Conservation (phyloP, 1,140 invertebrate species). For the Nasonia giraulti region DNA sequence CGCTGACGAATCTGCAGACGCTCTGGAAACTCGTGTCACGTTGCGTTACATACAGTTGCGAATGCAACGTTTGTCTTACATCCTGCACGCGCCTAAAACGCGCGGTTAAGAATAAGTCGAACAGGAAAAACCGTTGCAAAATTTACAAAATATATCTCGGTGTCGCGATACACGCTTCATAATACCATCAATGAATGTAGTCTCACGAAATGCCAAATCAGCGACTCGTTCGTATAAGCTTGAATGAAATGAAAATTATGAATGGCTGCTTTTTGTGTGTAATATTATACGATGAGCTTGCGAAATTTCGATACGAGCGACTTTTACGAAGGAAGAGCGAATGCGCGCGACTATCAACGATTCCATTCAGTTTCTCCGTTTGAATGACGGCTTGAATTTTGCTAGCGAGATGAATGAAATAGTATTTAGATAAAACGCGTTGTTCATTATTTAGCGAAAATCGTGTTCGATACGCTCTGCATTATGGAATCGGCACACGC, state of each 20-base stretch:
- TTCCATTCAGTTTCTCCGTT: not conserved
- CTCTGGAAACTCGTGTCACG: slow-evolving; percentile 45
- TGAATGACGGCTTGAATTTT: too few relatives aligned
- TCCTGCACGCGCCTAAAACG: slow-evolving; percentile 40
- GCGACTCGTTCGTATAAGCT: not conserved
- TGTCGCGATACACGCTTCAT: slow-evolving; percentile 33
- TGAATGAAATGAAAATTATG: slow-evolving; percentile 23
- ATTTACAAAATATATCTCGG: slow-evolving; percentile 26
- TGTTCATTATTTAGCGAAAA: too few relatives aligned
- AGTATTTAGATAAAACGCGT: too few relatives aligned
- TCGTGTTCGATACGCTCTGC: too few relatives aligned
- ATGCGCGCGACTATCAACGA: not conserved
- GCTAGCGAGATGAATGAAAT: too few relatives aligned
- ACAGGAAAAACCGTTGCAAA: slow-evolving; percentile 65
- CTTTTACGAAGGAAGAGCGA: too few relatives aligned
- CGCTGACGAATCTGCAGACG: slow-evolving; percentile 60
- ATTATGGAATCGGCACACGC: too few relatives aligned
- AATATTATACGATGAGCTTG: not conserved
- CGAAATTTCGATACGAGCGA: not conserved
- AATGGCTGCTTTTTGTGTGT: not conserved
- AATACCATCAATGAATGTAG: not conserved
- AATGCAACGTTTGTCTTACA: slow-evolving; percentile 47
- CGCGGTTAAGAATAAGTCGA: slow-evolving; percentile 33
- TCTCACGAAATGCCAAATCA: slow-evolving; percentile 6
- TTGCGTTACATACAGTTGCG: slow-evolving; percentile 57